These are phyloP conservation scores for Channa argus DNA, from an alignment of 2,113 vertebrate genomes.

Conservation along the genomic window DNA sequence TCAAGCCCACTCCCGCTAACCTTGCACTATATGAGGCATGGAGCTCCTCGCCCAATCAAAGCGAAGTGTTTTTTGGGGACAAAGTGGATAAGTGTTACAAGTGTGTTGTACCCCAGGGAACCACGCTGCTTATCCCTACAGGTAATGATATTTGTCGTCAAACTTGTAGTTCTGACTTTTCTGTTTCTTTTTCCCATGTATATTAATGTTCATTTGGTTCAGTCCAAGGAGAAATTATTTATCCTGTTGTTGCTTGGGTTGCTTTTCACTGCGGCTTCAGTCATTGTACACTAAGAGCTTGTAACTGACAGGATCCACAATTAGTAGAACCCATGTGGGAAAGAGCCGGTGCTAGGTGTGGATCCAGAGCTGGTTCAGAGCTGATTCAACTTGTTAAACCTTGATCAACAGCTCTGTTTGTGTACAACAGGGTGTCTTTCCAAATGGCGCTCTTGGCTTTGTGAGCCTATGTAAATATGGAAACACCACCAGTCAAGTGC, in stretches of 20 bases:
- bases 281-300: too few species aligned
- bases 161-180: not conserved
- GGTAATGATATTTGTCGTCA: conserved; percentile 36
- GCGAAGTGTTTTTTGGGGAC: conserved; percentile 97
- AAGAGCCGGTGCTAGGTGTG: too few species aligned
- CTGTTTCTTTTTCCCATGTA: not conserved
- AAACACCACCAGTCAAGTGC: too few species aligned
- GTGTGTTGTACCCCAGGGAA: conserved; percentile 90
- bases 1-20: conserved; percentile 95
- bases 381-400: too few species aligned
- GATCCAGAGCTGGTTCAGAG: too few species aligned
- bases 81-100: conserved; percentile 84
- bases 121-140: conserved; percentile 96
- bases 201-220: not conserved
- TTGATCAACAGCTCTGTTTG: too few species aligned
- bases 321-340: too few species aligned
- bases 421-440: too few species aligned
- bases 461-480: too few species aligned
- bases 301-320: too few species aligned
- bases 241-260: not conserved
- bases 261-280: too few species aligned
- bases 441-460: too few species aligned
- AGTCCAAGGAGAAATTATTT: not conserved
- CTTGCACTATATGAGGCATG: conserved; percentile 97
- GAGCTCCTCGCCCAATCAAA: conserved; percentile 98